phyloP scores from a whole-genome alignment of 2,113 vertebrate genomes.

The Mola mola region DNA sequence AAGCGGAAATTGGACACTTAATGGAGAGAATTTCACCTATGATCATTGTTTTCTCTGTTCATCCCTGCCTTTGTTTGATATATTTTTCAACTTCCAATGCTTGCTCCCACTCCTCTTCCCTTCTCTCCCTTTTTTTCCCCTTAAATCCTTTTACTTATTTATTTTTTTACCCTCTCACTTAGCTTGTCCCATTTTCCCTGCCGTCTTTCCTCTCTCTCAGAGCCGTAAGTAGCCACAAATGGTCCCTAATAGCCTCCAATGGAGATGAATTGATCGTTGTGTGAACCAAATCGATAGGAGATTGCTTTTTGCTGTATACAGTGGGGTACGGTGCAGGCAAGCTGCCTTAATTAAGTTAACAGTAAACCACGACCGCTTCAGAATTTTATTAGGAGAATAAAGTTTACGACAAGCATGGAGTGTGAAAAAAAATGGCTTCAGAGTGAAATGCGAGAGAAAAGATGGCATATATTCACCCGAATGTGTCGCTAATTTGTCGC shows the following conservation, averaged over 20 bases:
- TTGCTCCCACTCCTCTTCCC: constrained; percentile 30
- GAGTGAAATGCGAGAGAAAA: not conserved
- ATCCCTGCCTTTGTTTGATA: constrained; percentile 22
- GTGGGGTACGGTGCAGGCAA: constrained; percentile 61
- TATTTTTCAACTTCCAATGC: constrained; percentile 11
- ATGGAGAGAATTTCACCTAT: constrained; percentile 64
- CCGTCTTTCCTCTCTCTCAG: constrained; percentile 48
- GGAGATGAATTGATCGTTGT: constrained; percentile 79
- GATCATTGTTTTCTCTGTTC: constrained; percentile 54
- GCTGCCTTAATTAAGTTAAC: constrained; percentile 78
- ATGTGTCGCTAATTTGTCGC: constrained; percentile 31
- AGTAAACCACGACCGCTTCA: constrained; percentile 63
- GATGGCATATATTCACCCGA: constrained; percentile 4
- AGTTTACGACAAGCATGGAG: constrained; percentile 55
- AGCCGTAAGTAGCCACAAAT: constrained; percentile 79
- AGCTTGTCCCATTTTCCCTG: constrained; percentile 29
- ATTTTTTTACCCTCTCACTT: constrained; percentile 33
- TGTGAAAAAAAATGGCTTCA: constrained; percentile 28
- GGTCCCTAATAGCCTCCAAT: constrained; percentile 80
- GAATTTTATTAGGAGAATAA: constrained; percentile 70
- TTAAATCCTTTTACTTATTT: constrained; percentile 28
- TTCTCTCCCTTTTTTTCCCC: constrained; percentile 8
- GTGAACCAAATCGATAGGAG: constrained; percentile 73
- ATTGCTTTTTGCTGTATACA: constrained; percentile 75
- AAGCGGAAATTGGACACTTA: constrained; percentile 67